phyloP scores from a whole-genome alignment of 2,888 invertebrate species.

The Sarcophaga caerulescens region DNA sequence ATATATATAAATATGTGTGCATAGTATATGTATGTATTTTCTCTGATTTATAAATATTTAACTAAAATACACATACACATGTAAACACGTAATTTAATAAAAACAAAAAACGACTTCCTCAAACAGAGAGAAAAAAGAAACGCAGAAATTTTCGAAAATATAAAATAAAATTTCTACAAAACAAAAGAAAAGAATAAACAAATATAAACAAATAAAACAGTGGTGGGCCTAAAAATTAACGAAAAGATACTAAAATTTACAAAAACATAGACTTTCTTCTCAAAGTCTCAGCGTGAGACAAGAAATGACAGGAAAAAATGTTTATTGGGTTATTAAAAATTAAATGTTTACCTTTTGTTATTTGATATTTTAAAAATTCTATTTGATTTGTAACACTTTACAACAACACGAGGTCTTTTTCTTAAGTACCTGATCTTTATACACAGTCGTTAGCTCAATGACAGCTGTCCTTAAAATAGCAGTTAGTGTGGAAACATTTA shows the following conservation, averaged over 20 bases:
- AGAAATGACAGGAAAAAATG: constrained; percentile 9
- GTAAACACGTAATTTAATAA: not conserved
- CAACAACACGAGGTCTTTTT: not conserved
- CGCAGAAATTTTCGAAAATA: constrained; percentile 6
- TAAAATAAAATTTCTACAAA: constrained; percentile 28
- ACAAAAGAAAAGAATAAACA: not conserved
- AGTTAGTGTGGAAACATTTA: no score
- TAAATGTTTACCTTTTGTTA: not conserved
- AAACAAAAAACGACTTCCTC: constrained; percentile 24
- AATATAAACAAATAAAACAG: constrained; percentile 46
- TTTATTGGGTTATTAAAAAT: constrained; percentile 5
- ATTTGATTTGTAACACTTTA: not conserved
- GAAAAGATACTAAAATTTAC: not conserved
- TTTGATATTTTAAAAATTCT: not conserved
- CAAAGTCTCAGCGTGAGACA: constrained; percentile 48
- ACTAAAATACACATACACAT: not conserved
- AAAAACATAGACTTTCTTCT: not conserved
- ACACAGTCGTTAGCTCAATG: no score
- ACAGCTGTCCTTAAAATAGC: no score
- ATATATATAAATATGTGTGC: not conserved
- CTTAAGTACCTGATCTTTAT: no score
- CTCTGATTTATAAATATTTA: not conserved
- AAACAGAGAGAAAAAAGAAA: constrained; percentile 4
- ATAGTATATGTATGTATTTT: not conserved
- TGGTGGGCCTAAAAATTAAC: constrained; percentile 30